Conservation (phyloP, 2,113 vertebrate genomes). For the Laterallus jamaicensis region DNA sequence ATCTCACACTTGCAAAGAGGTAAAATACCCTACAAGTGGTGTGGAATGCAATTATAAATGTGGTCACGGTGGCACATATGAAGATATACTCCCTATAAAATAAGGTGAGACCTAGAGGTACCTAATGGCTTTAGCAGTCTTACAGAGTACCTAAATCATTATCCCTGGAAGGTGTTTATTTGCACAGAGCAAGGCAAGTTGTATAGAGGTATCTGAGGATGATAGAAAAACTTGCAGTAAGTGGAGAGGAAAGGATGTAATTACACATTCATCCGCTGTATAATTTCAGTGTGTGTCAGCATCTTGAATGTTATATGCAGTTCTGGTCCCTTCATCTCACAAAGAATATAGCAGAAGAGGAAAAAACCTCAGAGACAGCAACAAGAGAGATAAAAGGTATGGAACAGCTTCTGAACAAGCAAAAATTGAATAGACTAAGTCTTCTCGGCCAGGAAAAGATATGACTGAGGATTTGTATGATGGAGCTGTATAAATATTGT, state of each 20-base stretch:
- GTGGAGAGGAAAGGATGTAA: conserved; percentile 14
- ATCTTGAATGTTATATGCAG: background rate
- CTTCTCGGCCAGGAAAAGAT: background rate
- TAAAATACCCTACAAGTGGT: background rate
- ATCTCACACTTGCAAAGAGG: background rate
- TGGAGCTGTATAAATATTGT: background rate
- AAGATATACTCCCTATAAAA: background rate
- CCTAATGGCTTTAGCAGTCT: background rate
- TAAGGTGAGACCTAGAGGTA: background rate
- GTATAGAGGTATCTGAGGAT: background rate
- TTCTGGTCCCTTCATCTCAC: conserved; percentile 5
- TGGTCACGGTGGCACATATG: background rate
- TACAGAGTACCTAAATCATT: background rate
- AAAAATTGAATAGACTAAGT: background rate
- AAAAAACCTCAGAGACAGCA: background rate
- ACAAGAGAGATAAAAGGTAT: background rate
- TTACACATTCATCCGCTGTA: conserved; percentile 26
- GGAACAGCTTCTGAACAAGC: background rate
- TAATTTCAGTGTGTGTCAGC: conserved; percentile 51
- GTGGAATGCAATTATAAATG: background rate
- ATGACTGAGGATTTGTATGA: background rate
- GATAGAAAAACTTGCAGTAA: conserved; percentile 35
- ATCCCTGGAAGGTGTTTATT: background rate
- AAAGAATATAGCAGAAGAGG: background rate
- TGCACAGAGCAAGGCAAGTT: background rate